Percentiles rank a stretch among this genome's conserved stretches.
Evolutionary conservation across 2,113 vertebrate species (phyloP).

Genomic region (Serilophus lunatus): DNA sequence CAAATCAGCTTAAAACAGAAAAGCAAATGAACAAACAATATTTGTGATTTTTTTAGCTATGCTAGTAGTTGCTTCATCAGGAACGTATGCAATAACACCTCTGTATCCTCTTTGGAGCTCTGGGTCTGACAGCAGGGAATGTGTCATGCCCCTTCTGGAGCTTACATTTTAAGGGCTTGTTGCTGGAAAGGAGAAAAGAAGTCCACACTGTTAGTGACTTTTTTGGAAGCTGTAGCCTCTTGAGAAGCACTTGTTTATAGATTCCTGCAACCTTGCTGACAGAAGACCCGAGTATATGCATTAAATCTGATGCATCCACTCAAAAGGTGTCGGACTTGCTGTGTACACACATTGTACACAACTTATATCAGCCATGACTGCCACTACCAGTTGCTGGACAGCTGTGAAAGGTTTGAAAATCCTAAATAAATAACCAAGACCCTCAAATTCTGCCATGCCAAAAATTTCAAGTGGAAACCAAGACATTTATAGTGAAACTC

Average conservation of each 20-base stretch:
- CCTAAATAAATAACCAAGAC: not conserved
- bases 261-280: not conserved
- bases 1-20: not conserved
- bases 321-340: not conserved
- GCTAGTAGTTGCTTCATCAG: not conserved
- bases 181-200: not conserved
- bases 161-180: not conserved
- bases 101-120: not conserved
- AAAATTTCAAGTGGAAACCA: not conserved
- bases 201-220: not conserved
- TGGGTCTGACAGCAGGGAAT: not conserved
- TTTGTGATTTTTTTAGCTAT: not conserved
- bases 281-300: not conserved
- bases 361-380: not conserved
- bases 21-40: not conserved
- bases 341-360: not conserved
- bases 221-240: not conserved
- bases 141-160: not conserved
- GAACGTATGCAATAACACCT: not conserved
- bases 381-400: not conserved
- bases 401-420: not conserved
- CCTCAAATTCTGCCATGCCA: not conserved
- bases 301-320: not conserved
- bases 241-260: not conserved
- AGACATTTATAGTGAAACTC: not conserved